These are phyloP conservation scores for Nylanderia fulva DNA, from an alignment of 1,140 invertebrate genomes.

Conservation along the genomic window DNA sequence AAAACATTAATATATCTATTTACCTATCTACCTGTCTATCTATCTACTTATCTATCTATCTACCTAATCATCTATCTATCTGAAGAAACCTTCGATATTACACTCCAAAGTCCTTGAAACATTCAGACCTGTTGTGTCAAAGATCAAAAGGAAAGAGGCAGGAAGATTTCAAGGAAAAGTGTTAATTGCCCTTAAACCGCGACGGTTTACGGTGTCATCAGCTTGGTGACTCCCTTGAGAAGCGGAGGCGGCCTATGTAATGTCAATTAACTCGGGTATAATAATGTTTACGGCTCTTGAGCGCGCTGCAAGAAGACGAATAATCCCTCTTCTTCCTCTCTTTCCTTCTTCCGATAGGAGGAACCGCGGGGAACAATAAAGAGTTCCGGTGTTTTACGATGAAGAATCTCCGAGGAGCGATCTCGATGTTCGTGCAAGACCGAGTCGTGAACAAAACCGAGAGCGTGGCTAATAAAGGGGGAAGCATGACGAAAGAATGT, in stretches of 20 bases:
- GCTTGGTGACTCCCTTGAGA: not conserved
- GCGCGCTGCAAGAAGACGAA: constrained; percentile 61
- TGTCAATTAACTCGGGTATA: constrained; percentile 71
- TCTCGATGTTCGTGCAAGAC: constrained; percentile 38
- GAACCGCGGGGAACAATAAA: constrained; percentile 41
- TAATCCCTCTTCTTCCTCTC: not conserved
- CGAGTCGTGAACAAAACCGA: constrained; percentile 26
- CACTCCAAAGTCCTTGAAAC: not conserved
- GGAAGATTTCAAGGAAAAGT: constrained; percentile 62
- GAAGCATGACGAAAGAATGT: constrained; percentile 41
- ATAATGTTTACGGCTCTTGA: constrained; percentile 66
- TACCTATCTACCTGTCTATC: too few relatives aligned
- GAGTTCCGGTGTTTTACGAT: constrained; percentile 44
- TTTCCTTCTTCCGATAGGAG: not conserved
- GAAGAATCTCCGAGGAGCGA: constrained; percentile 29
- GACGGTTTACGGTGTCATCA: constrained; percentile 65
- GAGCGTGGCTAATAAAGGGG: constrained; percentile 35
- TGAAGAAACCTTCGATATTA: not conserved
- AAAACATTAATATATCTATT: too few relatives aligned
- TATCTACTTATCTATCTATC: too few relatives aligned
- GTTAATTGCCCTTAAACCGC: constrained; percentile 73
- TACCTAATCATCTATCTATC: not conserved
- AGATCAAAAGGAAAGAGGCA: constrained; percentile 59
- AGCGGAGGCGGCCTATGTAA: constrained; percentile 35
- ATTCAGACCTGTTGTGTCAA: not conserved